Base-by-base conservation (phyloP, 2,888 invertebrate species). In the Rhagonycha lutea region DNA sequence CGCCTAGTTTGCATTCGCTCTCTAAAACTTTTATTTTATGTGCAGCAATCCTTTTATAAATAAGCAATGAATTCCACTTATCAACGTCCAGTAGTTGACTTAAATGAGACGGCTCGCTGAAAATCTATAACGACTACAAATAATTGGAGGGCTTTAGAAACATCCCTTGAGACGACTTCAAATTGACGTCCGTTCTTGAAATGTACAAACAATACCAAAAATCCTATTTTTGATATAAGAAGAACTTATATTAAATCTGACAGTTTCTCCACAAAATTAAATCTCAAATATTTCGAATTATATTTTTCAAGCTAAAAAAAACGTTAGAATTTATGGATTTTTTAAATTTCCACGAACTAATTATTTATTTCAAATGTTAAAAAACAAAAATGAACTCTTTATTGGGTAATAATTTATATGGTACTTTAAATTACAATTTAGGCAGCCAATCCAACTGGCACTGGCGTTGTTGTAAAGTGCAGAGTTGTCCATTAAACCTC, bases 151-250 rank as follows among this genome's bases (percentile, higher is more conserved):
- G 80, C 77, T 80, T 79, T 78, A 72, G 73, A 78, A 69, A 73
- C 72, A 68, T 75, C 80, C 76, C 78, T 71, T 70, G 76, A 76
- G 78, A 69, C 69, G 68, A 76, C 79, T 77, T 70, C 80, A 80
- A 80, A 80, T 80, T 79, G 80, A 79, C 78, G 80, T 80, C 80
- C 79, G 78, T 75, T 76, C 74, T 78, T 77, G 76, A 73, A 73
- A 74, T 73, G 47, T 71, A 70, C 76, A 73, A 73, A 73, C 70
- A 76, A 47, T 47, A 65, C 24, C 18, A 26, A 65, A 65, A n/a
- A 65, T 65, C 10, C 63, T 8, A 24, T 62, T 65, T 65, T 24
- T 24, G 23, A 24, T 65, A 65, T 65, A 18, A 65, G 10, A 23
- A 11, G 63, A 24, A 18, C 14, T 14, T 18, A 8, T 23, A 47